Percentiles rank a stretch among this genome's conserved stretches.
Conservation (phyloP, 2,113 vertebrate species). For the Camelus bactrianus region DNA sequence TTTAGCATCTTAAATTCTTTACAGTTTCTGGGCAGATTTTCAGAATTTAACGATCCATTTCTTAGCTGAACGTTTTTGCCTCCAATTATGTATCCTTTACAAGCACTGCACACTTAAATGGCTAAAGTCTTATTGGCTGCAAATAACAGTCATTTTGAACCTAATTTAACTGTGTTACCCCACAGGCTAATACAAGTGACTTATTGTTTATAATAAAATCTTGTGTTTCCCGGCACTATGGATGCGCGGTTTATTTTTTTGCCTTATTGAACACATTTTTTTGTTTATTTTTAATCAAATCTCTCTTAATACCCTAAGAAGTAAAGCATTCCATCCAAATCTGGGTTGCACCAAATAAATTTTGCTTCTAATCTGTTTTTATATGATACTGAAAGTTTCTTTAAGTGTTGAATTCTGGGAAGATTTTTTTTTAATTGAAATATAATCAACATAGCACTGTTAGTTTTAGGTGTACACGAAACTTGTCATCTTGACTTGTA, state of each 20-base stretch:
- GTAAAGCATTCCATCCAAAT: background rate
- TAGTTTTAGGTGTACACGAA: background rate
- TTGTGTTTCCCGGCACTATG: background rate
- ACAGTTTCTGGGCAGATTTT: background rate
- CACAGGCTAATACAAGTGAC: background rate
- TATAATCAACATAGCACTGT: background rate
- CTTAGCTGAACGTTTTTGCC: constrained; percentile 44
- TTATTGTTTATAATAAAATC: background rate
- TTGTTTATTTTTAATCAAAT: constrained; percentile 8
- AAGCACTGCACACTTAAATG: background rate
- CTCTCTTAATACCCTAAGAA: background rate
- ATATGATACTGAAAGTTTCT: background rate
- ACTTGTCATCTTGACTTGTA: constrained; percentile 14
- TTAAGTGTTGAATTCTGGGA: background rate
- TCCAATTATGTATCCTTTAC: background rate
- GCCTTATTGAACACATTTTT: background rate
- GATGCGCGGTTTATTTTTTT: background rate
- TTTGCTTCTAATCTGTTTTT: constrained; percentile 54
- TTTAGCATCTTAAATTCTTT: constrained; percentile 31
- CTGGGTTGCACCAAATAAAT: background rate
- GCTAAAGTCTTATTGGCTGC: background rate
- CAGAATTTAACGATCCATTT: constrained; percentile 29
- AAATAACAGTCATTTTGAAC: constrained; percentile 1
- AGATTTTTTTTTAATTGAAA: background rate
- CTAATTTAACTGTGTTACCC: background rate